phyloP scores from a whole-genome alignment of 2,113 vertebrate genomes.

The Donacobius atricapilla region DNA sequence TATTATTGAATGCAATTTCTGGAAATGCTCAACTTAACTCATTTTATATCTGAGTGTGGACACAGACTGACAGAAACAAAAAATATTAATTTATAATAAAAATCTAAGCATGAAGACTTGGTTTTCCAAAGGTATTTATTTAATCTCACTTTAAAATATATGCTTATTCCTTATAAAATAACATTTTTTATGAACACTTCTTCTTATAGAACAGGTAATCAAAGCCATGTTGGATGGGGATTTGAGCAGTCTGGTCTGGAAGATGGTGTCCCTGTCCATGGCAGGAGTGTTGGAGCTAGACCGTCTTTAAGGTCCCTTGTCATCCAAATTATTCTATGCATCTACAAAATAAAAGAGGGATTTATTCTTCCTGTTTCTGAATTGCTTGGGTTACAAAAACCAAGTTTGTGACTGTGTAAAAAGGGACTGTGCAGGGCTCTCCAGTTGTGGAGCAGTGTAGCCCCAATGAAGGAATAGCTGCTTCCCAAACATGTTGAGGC shows the following conservation, averaged over 20 bases:
- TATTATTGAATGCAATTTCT: neutral
- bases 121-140: neutral
- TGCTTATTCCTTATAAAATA: neutral
- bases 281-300: neutral
- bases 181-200: neutral
- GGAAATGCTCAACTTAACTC: neutral
- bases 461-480: neutral
- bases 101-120: neutral
- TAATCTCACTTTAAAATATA: neutral
- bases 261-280: neutral
- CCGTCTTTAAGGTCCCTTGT: neutral
- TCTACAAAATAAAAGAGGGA: neutral
- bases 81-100: neutral
- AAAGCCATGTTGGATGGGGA: neutral
- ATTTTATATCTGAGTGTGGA: neutral
- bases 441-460: neutral
- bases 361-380: neutral
- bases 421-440: accelerated
- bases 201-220: neutral
- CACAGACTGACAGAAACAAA: neutral
- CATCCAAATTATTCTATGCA: neutral
- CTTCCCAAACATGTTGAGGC: neutral
- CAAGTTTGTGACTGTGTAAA: too few relatives aligned
- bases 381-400: neutral
- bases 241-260: neutral